Evolutionary conservation across 2,888 invertebrate genomes (phyloP), one percentile per base, ranked within the genome.

Genomic region (Orthonevra nobilis): DNA sequence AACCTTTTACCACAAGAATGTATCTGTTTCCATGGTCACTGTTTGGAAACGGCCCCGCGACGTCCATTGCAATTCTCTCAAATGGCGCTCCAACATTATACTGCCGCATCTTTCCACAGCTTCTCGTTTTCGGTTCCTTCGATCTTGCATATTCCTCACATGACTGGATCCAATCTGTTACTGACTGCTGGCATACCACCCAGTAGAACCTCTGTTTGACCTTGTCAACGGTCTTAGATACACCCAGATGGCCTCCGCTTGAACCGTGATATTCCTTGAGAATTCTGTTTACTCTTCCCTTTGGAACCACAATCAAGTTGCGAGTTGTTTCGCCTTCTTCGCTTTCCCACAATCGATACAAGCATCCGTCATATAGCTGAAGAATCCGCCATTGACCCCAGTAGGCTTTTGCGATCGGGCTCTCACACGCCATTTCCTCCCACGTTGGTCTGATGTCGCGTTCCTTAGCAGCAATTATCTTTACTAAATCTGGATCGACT

Each of bases 1-100:
- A 82, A 17, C 56, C 82, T 74, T 69, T 75, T 3, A 77, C 58
- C 2, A 81, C 74, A 1, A 79, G 52, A 5, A 68, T 40, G 34
- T 75, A 81, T 1, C 44, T 44, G 17, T 32, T 70, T 9, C 32
- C 32, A 32, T 32, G 9, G 32, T 32, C 32, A 32, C n/a, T 32
- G 9, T n/a, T n/a, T n/a, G n/a, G n/a, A n/a, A n/a, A n/a, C n/a
- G n/a, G n/a, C n/a, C n/a, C n/a, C n/a, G n/a, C n/a, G n/a, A n/a
- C n/a, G n/a, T n/a, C n/a, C n/a, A n/a, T n/a, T 32, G 32, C 32
- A 9, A 32, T 32, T 32, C 12, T 10, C 3, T 32, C 12, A 12
- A 32, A 32, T 32, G 32, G 32, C 3, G 32, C 32, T 12, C 32
- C 10, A 3, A 12, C 12, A 9, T 32, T 32, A 2, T 32, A 32